Base-by-base conservation (phyloP, 1,140 invertebrate species). In the Eufriesea mexicana region DNA sequence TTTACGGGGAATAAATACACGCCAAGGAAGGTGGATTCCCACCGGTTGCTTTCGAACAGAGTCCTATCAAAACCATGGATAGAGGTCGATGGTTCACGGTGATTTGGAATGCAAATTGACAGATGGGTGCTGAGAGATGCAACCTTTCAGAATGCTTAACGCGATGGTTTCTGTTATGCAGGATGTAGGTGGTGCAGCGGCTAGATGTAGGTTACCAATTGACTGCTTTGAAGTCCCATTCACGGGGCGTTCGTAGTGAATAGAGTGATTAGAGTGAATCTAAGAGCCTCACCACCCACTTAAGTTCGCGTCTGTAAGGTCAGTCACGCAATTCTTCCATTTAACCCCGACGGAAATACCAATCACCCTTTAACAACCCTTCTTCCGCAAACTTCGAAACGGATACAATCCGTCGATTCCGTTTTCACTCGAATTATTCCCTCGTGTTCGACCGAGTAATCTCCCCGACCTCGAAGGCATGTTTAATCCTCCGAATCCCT, bases 181-280 rank as follows among this genome's bases (percentile, higher is more conserved):
- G 35, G n/a, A 57, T 45, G 54, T 57, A 59, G 54, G 54, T 45
- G n/a, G 35, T 73, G 42, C 55, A 73, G 42, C 57, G 25, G 16
- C 6, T 45, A n/a, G 23, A 73, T 45, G 71, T 73, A 59, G 54
- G 54, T 25, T 73, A 59, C 54, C 71, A 73, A 73, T 59, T 73
- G 71, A 73, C 35, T 25, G 55, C 55, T 42, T 25, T 73, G 71
- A 73, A 59, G 54, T 47, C 54, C 71, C 35, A 73, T 73, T 73
- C 71, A 73, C 35, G 35, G 28, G 54, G 35, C 28, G 35, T 42
- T 35, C 28, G 42, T 35, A 73, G 35, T 73, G 71, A 73, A 73
- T 73, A 57, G 55, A 73, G 71, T 42, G 71, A 59, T 59, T 73
- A 73, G 28, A 73, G 71, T 25, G 23, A 25, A 57, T 73, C 54